A percentile compares a stretch with the other conserved stretches of the same genome.
phyloP scores from a whole-genome alignment of 2,113 vertebrate genomes.

The Chrysemys picta region DNA sequence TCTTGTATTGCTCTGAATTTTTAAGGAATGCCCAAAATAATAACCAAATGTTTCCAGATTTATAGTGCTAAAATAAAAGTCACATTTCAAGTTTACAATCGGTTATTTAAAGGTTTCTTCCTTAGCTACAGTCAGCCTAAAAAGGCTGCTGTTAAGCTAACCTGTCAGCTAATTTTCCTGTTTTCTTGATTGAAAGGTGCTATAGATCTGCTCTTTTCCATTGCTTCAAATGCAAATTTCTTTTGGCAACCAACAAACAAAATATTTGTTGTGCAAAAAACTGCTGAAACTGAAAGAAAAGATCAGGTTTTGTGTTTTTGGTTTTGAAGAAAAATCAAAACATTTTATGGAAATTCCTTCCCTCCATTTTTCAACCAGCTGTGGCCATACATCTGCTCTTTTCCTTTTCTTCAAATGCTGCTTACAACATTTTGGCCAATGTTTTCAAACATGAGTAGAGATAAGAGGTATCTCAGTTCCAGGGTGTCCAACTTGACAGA shows the following conservation, averaged over 20 bases:
- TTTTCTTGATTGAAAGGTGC: background rate
- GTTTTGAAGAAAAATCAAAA: background rate
- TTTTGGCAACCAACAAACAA: background rate
- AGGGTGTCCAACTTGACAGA: background rate
- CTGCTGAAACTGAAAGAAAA: background rate
- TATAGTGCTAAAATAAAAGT: background rate
- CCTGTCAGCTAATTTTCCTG: background rate
- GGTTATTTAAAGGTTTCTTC: background rate
- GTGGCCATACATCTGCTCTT: background rate
- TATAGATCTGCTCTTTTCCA: background rate
- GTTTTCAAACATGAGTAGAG: background rate
- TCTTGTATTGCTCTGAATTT: conserved; percentile 22
- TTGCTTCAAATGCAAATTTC: background rate
- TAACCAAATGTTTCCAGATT: background rate
- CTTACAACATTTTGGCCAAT: background rate
- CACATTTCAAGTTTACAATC: background rate
- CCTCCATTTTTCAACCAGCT: background rate
- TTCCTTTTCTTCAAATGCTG: background rate
- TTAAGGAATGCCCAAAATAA: conserved; percentile 10
- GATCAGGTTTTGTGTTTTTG: background rate
- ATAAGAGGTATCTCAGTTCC: background rate
- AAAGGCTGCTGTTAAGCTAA: background rate
- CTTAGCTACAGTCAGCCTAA: background rate
- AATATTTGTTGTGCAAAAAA: background rate
- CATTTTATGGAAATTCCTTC: background rate